phyloP scores from a whole-genome alignment of 1,140 invertebrate species.

The Mizuhopecten yessoensis region DNA sequence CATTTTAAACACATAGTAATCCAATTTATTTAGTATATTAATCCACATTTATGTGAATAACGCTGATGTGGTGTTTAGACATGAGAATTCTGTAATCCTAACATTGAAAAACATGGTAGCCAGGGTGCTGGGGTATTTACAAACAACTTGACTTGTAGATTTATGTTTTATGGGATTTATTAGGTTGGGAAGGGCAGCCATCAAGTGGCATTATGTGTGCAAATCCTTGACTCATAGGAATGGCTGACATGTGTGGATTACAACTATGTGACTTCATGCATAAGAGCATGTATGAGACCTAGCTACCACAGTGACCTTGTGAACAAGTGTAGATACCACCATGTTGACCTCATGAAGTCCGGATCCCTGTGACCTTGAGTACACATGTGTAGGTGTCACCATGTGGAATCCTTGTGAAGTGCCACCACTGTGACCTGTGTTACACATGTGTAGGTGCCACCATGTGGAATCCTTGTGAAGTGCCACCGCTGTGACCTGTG shows the following conservation, averaged over 20 bases:
- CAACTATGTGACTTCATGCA: too few species aligned
- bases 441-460: too few species aligned
- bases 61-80: too few species aligned
- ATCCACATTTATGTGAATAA: background rate
- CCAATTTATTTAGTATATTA: background rate
- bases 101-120: background rate
- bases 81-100: background rate
- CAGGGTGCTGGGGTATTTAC: background rate
- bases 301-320: background rate
- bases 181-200: background rate
- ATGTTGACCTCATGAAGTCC: too few species aligned
- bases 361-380: too few species aligned
- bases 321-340: too few species aligned
- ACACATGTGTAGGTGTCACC: too few species aligned
- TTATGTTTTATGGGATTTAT: background rate
- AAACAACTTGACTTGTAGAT: background rate
- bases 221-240: background rate
- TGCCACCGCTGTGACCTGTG: too few species aligned
- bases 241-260: background rate
- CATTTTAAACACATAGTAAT: background rate
- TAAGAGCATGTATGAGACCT: too few species aligned
- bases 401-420: too few species aligned
- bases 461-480: too few species aligned
- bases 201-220: background rate
- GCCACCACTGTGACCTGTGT: too few species aligned